phyloP scores from a whole-genome alignment of 2,113 vertebrate genomes.

The Campylomormyrus tamandua region DNA sequence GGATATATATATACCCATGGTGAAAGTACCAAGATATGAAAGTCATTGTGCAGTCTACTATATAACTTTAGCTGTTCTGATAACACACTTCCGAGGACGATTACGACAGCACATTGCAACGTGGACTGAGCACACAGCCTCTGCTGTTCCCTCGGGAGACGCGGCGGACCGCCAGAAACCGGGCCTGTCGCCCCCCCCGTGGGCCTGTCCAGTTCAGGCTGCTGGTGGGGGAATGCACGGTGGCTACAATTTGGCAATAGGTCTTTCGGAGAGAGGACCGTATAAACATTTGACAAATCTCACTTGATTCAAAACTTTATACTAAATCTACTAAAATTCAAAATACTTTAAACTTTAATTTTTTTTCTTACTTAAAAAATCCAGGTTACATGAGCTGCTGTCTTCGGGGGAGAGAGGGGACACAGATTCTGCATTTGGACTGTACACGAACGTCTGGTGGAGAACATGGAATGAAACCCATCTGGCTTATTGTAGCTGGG shows the following conservation, averaged over 20 bases:
- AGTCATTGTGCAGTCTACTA: slow-evolving; percentile 56
- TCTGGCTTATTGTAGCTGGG: neutral
- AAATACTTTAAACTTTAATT: slow-evolving; percentile 53
- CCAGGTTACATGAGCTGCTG: slow-evolving; percentile 18
- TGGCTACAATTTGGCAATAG: slow-evolving; percentile 75
- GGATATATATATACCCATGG: slow-evolving; percentile 35
- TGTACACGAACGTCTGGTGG: slow-evolving; percentile 19
- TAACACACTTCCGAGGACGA: slow-evolving; percentile 41
- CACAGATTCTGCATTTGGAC: neutral
- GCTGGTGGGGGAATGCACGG: slow-evolving; percentile 47
- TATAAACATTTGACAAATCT: slow-evolving; percentile 63
- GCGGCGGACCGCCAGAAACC: neutral
- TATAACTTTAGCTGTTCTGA: slow-evolving; percentile 54
- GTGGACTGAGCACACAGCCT: neutral
- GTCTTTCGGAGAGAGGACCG: slow-evolving; percentile 60
- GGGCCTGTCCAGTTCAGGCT: neutral
- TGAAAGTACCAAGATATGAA: slow-evolving; percentile 56
- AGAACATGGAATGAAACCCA: neutral
- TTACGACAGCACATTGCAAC: slow-evolving; percentile 50
- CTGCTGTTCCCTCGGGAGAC: neutral
- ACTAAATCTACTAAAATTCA: slow-evolving; percentile 69
- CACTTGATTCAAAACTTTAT: slow-evolving; percentile 65
- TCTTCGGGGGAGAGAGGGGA: neutral
- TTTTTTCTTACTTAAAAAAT: slow-evolving; percentile 38
- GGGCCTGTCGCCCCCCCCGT: neutral